Conservation (phyloP, 2,113 vertebrate genomes). For the Anseranas semipalmata region DNA sequence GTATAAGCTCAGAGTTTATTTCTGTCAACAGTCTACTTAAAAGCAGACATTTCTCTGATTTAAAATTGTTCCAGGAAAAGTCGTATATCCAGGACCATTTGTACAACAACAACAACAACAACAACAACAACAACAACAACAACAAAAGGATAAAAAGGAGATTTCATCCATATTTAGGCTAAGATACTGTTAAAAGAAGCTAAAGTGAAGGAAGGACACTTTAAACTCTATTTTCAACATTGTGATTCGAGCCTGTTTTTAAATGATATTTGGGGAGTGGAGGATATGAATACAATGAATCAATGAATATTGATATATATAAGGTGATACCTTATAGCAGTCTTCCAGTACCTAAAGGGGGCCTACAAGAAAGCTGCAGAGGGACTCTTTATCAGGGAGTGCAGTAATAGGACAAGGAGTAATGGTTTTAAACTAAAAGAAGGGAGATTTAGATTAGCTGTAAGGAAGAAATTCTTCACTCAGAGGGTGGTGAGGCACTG, state of each 20-base stretch:
- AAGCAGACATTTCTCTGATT: neutral
- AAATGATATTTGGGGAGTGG: neutral
- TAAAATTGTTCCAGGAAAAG: neutral
- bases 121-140: no score
- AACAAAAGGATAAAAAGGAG: no score
- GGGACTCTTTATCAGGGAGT: no score
- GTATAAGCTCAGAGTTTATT: neutral
- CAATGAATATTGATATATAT: neutral
- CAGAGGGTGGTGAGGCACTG: no score
- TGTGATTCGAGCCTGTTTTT: neutral
- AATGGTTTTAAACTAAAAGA: no score
- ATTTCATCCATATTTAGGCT: neutral
- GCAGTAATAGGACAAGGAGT: no score
- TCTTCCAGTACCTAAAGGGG: no score
- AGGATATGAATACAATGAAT: neutral
- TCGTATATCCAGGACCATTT: neutral
- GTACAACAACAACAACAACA: no score
- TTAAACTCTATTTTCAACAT: neutral
- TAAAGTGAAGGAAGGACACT: neutral
- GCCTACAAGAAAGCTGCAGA: no score
- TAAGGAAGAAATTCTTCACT: no score
- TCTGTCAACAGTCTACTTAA: neutral
- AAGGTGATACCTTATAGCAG: no score
- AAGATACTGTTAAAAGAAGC: neutral
- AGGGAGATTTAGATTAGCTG: no score